Conservation (phyloP, 2,113 vertebrate species). For the Climacteris rufus region DNA sequence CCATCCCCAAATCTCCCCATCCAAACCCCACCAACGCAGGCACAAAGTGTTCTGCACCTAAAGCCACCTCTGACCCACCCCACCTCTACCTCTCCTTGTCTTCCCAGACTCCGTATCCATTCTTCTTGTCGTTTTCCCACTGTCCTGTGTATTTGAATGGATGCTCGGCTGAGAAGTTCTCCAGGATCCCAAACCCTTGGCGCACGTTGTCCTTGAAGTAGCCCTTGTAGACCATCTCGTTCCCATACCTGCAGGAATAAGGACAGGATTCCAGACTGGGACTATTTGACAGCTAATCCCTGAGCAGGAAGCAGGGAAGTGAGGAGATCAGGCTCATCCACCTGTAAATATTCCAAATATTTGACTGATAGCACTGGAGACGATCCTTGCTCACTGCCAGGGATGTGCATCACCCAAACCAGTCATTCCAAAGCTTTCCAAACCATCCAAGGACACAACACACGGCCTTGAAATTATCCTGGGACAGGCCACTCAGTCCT, state of each 20-base stretch:
- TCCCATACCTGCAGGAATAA: slow-evolving; percentile 62
- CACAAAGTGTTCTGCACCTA: background rate
- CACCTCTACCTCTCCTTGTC: slow-evolving; percentile 65
- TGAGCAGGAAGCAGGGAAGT: background rate
- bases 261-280: background rate
- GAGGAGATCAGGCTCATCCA: background rate
- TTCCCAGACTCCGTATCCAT: slow-evolving; percentile 73
- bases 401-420: fast-evolving
- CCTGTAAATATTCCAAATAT: background rate
- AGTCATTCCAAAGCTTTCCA: background rate
- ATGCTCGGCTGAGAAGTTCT: background rate
- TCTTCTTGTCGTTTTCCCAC: slow-evolving; percentile 72
- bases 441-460: background rate
- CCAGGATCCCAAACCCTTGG: slow-evolving; percentile 75
- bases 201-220: slow-evolving; percentile 67
- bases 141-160: slow-evolving; percentile 73
- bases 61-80: background rate
- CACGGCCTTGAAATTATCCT: background rate
- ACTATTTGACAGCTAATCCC: fast-evolving
- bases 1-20: background rate
- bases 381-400: background rate
- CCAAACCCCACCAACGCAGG: no score
- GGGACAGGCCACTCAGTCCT: background rate
- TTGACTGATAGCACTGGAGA: background rate
- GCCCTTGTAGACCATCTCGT: slow-evolving; percentile 71